A percentile compares a stretch with the other conserved stretches of the same genome.
phyloP scores from a whole-genome alignment of 2,113 vertebrate genomes.

The Edolisoma coerulescens region DNA sequence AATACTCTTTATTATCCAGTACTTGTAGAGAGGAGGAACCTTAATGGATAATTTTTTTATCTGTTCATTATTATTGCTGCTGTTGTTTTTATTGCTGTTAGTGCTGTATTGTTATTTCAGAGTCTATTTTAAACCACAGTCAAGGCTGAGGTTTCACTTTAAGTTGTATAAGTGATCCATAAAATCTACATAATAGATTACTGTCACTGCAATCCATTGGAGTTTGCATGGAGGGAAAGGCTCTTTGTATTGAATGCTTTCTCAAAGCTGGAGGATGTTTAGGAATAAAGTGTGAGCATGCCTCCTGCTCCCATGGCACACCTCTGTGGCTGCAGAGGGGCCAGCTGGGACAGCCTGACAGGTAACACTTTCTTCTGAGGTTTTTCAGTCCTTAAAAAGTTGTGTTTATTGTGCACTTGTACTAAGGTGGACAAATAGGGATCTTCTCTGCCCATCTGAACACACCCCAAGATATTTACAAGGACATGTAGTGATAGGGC shows the following conservation, averaged over 20 bases:
- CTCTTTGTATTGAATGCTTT: not conserved
- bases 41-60: not conserved
- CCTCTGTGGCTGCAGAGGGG: not conserved
- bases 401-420: not conserved
- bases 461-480: not conserved
- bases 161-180: slow-evolving; percentile 5
- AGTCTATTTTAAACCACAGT: slow-evolving; percentile 24
- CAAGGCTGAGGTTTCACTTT: not conserved
- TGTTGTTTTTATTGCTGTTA: not conserved
- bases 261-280: not conserved
- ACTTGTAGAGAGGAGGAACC: not conserved
- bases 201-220: not conserved
- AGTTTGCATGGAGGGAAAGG: not conserved
- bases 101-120: not conserved
- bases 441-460: not conserved
- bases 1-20: not conserved
- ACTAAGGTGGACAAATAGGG: not conserved
- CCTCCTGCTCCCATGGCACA: not conserved
- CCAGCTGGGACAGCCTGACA: not conserved
- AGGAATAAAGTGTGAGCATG: not conserved
- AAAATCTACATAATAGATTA: slow-evolving; percentile 21
- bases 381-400: not conserved
- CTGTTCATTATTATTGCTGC: not conserved
- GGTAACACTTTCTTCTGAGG: not conserved
- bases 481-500: not conserved